Base-by-base conservation (phyloP, 2,888 invertebrate genomes). In the Parascotia fuliginaria region DNA sequence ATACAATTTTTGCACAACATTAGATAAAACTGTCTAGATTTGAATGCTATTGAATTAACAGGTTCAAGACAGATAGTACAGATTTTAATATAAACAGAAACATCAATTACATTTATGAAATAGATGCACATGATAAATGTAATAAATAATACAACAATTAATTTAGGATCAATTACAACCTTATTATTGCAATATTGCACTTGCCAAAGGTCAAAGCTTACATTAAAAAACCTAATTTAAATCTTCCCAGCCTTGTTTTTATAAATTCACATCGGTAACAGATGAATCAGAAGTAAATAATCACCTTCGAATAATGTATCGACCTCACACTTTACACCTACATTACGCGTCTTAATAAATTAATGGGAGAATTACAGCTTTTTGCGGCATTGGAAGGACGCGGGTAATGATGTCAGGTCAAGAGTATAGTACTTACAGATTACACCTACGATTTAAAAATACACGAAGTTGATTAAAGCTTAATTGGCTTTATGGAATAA, bases 291-390 rank as follows among this genome's bases (percentile, higher is more conserved):
- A 41, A 61, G 66, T 58, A 56, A 63, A 51, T 41, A 65, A 60
- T 60, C 51, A 51, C 55, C 50, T 56, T 68, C 52, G 51, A 68
- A 73, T 71, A 66, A 73, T 63, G 63, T 71, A 75, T 66, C 51
- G 66, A 67, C 70, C 69, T 75, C 56, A 70, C 52, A 61, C 33
- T 59, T 73, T 74, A 63, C 74, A 60, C 74, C 74, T 70, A 77
- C 77, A 55, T 59, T 56, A 24, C 34, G 33, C 28, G 33, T 58
- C 52, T 48, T 53, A 60, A 56, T 55, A 57, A 65, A 49, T 50
- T 67, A 76, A 65, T 64, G 69, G 60, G 67, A 70, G 70, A 74
- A 74, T 73, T 74, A 74, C 71, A 55, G 59, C 58, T 66, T 70
- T 69, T 69, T 60, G 55, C 60, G 58, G 56, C 61, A 54, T 46